Evolutionary conservation across 2,888 invertebrate genomes (phyloP).

Genomic region (Acronicta aceris): DNA sequence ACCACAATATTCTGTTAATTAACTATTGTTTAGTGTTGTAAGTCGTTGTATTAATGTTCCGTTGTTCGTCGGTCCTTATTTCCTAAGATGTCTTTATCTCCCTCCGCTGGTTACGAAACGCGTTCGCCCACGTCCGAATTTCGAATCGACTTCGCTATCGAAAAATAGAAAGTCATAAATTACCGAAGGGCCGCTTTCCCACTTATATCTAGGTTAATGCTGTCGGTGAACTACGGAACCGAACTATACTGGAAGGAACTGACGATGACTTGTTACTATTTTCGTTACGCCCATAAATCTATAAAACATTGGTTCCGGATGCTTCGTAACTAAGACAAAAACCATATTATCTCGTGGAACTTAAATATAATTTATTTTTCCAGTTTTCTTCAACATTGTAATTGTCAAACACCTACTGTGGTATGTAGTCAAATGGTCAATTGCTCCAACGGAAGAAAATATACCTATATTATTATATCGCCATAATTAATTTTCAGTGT

Average conservation of each 20-base stretch:
- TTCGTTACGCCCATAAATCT: conserved; percentile 32
- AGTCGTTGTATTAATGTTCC: conserved; percentile 23
- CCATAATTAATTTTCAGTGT: too few relatives aligned
- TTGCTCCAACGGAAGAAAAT: too few relatives aligned
- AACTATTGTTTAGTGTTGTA: conserved; percentile 46
- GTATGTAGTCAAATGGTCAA: too few relatives aligned
- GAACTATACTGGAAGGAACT: conserved; percentile 56
- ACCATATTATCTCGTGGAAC: background rate
- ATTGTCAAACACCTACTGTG: too few relatives aligned
- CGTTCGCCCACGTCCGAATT: conserved; percentile 84
- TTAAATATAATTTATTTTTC: background rate
- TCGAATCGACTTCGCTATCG: conserved; percentile 81
- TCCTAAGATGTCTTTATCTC: conserved; percentile 58
- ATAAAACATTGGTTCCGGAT: conserved; percentile 48
- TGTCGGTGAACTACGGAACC: conserved; percentile 60
- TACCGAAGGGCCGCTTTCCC: conserved; percentile 83
- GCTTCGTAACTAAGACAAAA: background rate
- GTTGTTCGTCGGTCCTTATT: conserved; percentile 42
- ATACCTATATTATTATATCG: too few relatives aligned
- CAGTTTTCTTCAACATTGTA: too few relatives aligned
- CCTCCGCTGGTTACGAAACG: conserved; percentile 69
- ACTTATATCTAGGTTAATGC: conserved; percentile 79
- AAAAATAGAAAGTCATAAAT: conserved; percentile 88
- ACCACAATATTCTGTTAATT: conserved; percentile 46
- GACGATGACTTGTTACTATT: conserved; percentile 45